These are phyloP conservation scores for Pipra filicauda DNA, from an alignment of 2,113 vertebrate genomes.

Conservation along the genomic window DNA sequence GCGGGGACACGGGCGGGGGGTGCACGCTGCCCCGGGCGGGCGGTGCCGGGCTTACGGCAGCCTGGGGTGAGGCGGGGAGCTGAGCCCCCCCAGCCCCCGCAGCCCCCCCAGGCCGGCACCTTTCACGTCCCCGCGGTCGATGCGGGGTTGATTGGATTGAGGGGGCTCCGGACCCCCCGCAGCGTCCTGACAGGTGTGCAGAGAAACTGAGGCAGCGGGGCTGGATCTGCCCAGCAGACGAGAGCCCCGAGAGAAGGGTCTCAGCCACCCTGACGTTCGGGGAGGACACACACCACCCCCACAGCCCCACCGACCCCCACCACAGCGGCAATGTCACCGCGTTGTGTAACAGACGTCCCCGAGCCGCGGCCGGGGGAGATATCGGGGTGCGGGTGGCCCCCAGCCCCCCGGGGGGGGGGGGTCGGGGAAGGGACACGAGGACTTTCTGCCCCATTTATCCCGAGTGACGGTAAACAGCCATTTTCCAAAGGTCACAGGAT, in stretches of 20 bases:
- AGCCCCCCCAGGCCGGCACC: not conserved
- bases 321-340: not conserved
- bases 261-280: not conserved
- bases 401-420: not conserved
- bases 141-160: not conserved
- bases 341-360: not conserved
- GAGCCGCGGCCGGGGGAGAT: not conserved
- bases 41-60: not conserved
- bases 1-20: not conserved
- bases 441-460: slow-evolving; percentile 36
- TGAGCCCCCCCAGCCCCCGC: not conserved
- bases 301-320: not conserved
- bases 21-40: not conserved
- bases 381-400: not conserved
- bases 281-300: not conserved
- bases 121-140: not conserved
- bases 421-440: not conserved
- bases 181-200: too few relatives aligned
- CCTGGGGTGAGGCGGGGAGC: not conserved
- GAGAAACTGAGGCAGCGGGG: not conserved
- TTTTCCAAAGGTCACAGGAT: slow-evolving; percentile 36
- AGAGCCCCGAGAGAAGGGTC: not conserved
- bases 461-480: not conserved
- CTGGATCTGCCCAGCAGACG: not conserved
- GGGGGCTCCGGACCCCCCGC: not conserved